Percentiles rank a stretch among this genome's conserved stretches.
phyloP scores from a whole-genome alignment of 1,140 invertebrate genomes.

The Megalopta genalis region DNA sequence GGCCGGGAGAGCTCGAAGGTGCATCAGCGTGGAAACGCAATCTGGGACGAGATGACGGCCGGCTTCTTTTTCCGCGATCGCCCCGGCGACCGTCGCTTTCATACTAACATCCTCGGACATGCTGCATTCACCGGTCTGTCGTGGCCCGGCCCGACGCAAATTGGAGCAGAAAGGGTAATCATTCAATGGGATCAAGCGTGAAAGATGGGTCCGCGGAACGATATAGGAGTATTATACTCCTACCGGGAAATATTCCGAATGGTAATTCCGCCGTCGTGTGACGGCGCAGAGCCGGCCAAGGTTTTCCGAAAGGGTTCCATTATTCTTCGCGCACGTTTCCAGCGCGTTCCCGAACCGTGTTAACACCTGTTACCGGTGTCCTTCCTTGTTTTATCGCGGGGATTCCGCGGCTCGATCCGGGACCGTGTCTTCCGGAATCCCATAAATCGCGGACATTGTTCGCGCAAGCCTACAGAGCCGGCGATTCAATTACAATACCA shows the following conservation, averaged over 20 bases:
- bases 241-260: neutral
- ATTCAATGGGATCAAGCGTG: conserved; percentile 9
- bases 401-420: conserved; percentile 27
- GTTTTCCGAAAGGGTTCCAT: neutral
- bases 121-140: conserved; percentile 10
- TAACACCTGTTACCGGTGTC: conserved; percentile 43
- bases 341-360: conserved; percentile 16
- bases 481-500: conserved; percentile 61
- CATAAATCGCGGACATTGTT: conserved; percentile 59
- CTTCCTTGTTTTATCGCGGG: conserved; percentile 46
- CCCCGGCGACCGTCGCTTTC: neutral
- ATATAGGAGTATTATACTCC: neutral
- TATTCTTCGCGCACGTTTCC: neutral
- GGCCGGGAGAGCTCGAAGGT: conserved; percentile 27
- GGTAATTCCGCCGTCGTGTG: neutral
- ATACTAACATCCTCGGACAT: conserved; percentile 17
- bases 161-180: conserved; percentile 37
- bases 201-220: neutral
- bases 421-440: conserved; percentile 48
- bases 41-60: conserved; percentile 49
- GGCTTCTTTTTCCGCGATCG: conserved; percentile 36
- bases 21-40: conserved; percentile 42
- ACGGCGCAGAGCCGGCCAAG: neutral
- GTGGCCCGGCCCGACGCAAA: neutral
- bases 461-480: conserved; percentile 35